These are phyloP conservation scores for Parazoanthus darwini DNA, from an alignment of 92 coral and sea anemone species.

Conservation along the genomic window DNA sequence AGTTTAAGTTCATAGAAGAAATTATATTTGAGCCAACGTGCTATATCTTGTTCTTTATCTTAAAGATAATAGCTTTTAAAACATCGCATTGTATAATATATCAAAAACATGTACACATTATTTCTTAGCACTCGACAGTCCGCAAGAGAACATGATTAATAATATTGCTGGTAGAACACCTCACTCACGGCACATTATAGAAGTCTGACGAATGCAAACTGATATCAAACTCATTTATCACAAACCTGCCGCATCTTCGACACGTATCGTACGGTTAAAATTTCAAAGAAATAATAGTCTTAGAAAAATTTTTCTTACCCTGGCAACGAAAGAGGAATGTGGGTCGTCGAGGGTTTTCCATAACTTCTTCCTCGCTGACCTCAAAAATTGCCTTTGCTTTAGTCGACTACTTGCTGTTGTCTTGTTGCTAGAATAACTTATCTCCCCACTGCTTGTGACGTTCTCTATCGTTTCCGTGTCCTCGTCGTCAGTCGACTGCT, in stretches of 20 bases:
- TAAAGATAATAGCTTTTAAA: background rate
- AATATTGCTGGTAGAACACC: background rate
- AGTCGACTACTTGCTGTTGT: slow-evolving; percentile 32
- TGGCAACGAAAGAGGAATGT: slow-evolving; percentile 82
- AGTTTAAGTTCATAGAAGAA: background rate
- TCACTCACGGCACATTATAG: background rate
- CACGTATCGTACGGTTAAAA: background rate
- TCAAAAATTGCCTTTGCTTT: slow-evolving; percentile 51
- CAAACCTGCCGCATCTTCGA: background rate
- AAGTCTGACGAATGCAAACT: background rate
- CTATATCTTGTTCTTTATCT: background rate
- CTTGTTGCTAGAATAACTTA: slow-evolving; percentile 53
- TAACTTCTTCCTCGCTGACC: slow-evolving; percentile 62
- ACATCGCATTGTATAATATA: background rate
- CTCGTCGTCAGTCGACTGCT: slow-evolving; percentile 64
- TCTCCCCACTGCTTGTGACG: slow-evolving; percentile 79
- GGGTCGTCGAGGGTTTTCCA: slow-evolving; percentile 95
- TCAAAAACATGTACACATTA: background rate
- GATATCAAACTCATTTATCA: slow-evolving; percentile 12
- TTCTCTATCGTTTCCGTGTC: slow-evolving; percentile 74
- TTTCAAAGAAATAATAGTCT: background rate
- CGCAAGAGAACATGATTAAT: background rate
- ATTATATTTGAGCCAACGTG: background rate
- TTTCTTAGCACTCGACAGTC: background rate
- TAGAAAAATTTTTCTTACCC: slow-evolving; percentile 65